Evolutionary conservation across 2,888 invertebrate genomes (phyloP), one percentile per base, ranked within the genome.

Genomic region (Troides oblongomaculatus): DNA sequence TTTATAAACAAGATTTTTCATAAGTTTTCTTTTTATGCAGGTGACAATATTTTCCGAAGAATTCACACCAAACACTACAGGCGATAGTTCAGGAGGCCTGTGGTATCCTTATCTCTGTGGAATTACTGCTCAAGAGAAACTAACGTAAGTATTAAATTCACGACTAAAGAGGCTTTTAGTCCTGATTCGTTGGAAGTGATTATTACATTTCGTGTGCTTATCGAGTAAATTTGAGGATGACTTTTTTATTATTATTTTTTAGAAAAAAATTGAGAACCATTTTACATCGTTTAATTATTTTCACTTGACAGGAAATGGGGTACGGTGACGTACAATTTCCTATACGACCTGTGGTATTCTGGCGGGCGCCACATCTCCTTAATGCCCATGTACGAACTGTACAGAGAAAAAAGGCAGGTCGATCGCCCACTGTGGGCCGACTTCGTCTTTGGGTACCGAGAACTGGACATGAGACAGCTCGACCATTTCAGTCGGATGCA

Each of bases 81-180:
- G 96, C 0, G 96, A 97, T 81, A 95, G 95, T 0, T 95, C 96
- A 2, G 97, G 96, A 0, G 97, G 97, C 0, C 83, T 97, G 8
- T 97, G 96, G 96, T 91, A 93, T 14, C 97, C 96, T 0, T 96
- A 94, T 79, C 81, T 95, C 12, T 89, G 94, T 60, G 93, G 93
- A 0, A 86, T 89, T 21, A 96, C 95, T 0, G 86, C 94, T 0
- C 76, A 80, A 2, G 75, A 87, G 0, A 89, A 94, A 72, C 86
- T 96, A 23, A 74, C 84, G 94, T 95, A 82, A 87, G 89, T 82
- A 69, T 58, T 62, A n/a, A 39, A 39, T 39, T 8, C 7, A 39
- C 39, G 39, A 10, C 39, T 10, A 39, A 39, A 10, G 1, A 10
- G 1, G 6, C 39, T 39, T 39, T 39, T 39, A 10, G 7, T 39